Evolutionary conservation across 2,888 invertebrate genomes (phyloP).

Genomic region (Athetis lepigone): DNA sequence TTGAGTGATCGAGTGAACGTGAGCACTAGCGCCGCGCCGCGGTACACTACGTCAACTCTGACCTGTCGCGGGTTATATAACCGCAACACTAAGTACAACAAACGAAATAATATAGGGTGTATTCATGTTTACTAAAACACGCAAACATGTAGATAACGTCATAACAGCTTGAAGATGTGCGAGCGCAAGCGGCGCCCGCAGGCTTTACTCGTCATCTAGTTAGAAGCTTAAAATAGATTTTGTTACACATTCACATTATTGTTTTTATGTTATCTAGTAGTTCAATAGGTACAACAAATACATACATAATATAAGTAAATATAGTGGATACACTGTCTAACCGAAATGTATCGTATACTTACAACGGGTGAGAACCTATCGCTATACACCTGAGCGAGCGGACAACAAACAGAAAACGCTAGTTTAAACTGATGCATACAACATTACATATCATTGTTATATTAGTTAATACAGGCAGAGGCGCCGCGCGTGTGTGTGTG

Average conservation of each 20-base stretch:
- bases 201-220: slow-evolving; percentile 22
- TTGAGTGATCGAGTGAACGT: slow-evolving; percentile 21
- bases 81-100: neutral
- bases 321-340: slow-evolving; percentile 59
- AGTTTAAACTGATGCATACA: slow-evolving; percentile 74
- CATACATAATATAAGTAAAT: slow-evolving; percentile 26
- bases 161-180: neutral
- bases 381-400: slow-evolving; percentile 86
- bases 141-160: neutral
- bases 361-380: slow-evolving; percentile 81
- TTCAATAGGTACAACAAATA: slow-evolving; percentile 37
- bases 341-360: slow-evolving; percentile 79
- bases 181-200: neutral
- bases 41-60: neutral
- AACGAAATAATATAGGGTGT: neutral
- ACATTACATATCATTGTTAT: slow-evolving; percentile 6
- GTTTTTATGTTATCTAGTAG: slow-evolving; percentile 28
- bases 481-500: slow-evolving; percentile 16
- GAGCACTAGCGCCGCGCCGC: neutral
- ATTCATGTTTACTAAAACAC: neutral
- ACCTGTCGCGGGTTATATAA: neutral
- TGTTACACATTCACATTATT: slow-evolving; percentile 36
- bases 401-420: slow-evolving; percentile 82
- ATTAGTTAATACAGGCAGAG: too few species aligned
- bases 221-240: slow-evolving; percentile 23